phyloP scores from a whole-genome alignment of 2,888 invertebrate genomes.

The Lagria hirta region DNA sequence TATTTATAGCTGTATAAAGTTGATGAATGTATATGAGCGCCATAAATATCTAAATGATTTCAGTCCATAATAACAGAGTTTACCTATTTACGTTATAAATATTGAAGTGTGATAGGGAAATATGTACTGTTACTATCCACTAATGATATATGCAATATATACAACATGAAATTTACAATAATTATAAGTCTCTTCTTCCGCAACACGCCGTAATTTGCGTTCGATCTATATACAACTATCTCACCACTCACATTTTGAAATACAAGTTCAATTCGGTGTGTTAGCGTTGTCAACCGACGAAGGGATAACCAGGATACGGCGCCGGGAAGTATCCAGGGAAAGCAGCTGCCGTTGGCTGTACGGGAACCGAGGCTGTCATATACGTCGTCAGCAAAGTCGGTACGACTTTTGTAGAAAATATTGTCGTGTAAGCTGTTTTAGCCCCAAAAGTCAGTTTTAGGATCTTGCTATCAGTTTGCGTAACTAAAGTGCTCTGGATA shows the following conservation, averaged over 20 bases:
- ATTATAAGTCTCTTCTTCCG: conserved; percentile 12
- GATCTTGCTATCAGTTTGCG: conserved; percentile 78
- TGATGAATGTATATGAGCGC: too few relatives aligned
- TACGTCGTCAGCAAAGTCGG: conserved; percentile 83
- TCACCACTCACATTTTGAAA: conserved; percentile 10
- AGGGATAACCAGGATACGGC: conserved; percentile 75
- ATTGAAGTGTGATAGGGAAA: too few relatives aligned
- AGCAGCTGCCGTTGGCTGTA: conserved; percentile 66
- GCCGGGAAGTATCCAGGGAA: conserved; percentile 79
- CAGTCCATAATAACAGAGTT: too few relatives aligned
- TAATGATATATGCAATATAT: conserved; percentile 14
- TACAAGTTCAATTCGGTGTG: conserved; percentile 22
- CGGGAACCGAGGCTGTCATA: conserved; percentile 67
- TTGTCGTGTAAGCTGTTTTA: conserved; percentile 83
- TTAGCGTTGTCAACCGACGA: conserved; percentile 63
- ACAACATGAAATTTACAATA: conserved; percentile 16
- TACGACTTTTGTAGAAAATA: conserved; percentile 79
- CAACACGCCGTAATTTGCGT: too few relatives aligned
- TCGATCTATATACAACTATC: too few relatives aligned
- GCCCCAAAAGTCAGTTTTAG: conserved; percentile 89
- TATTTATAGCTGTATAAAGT: too few relatives aligned
- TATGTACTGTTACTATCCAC: too few relatives aligned
- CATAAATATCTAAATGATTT: too few relatives aligned
- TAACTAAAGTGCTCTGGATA: conserved; percentile 77
- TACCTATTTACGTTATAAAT: too few relatives aligned